phyloP scores from a whole-genome alignment of 1,140 invertebrate species.

The Brachionus koreanus region DNA sequence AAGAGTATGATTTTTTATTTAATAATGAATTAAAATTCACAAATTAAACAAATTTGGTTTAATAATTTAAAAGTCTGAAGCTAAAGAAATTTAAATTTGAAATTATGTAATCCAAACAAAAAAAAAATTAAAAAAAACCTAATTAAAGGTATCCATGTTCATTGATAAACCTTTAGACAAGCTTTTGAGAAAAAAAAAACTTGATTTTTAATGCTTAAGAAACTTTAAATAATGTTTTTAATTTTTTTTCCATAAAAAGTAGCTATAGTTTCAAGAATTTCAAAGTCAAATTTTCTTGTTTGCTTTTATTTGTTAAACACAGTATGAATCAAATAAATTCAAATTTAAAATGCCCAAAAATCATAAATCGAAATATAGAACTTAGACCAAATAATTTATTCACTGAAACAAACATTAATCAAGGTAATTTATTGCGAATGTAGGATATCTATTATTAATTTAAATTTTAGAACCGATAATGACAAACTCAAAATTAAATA shows the following conservation, averaged over 20 bases:
- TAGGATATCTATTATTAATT: neutral
- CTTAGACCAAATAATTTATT: constrained; percentile 9
- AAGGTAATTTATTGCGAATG: neutral
- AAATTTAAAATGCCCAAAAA: constrained; percentile 15
- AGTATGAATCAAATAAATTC: neutral
- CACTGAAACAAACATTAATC: neutral
- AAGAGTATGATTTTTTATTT: too few relatives aligned
- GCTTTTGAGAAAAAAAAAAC: constrained; percentile 2
- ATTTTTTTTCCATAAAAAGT: neutral
- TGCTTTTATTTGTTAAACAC: neutral
- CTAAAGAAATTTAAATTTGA: neutral
- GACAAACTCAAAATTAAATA: neutral
- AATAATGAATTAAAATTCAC: neutral
- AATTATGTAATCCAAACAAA: neutral
- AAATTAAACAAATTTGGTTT: neutral
- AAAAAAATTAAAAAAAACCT: neutral
- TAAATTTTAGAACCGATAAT: neutral
- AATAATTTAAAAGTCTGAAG: neutral
- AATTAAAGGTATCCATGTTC: neutral
- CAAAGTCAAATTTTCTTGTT: neutral
- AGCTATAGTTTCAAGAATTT: constrained; percentile 17
- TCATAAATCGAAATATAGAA: constrained; percentile 1
- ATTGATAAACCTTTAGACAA: constrained; percentile 8
- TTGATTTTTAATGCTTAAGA: neutral
- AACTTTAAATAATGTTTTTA: neutral